Conservation (phyloP, 2,888 invertebrate genomes). For the Acronicta psi region DNA sequence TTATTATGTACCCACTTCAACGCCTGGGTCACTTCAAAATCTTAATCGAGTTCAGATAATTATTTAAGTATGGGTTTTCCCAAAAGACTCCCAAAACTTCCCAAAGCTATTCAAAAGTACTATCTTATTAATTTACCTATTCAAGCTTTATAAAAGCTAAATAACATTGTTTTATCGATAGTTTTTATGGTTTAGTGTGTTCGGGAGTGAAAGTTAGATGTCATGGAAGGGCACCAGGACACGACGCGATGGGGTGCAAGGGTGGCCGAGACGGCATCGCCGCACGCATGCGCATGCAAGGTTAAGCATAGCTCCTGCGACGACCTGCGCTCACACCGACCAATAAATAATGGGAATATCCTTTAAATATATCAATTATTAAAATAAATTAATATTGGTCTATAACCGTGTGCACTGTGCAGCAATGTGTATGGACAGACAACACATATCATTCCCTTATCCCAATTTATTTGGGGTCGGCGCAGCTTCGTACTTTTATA, state of each 20-base stretch:
- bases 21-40: no score
- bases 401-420: no score
- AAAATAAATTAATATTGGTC: no score
- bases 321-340: slow-evolving; percentile 66
- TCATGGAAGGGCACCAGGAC: slow-evolving; percentile 85
- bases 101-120: no score
- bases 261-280: slow-evolving; percentile 56
- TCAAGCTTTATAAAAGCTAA: neutral
- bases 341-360: neutral
- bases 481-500: no score
- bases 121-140: neutral
- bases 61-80: slow-evolving; percentile 19
- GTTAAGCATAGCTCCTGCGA: slow-evolving; percentile 59
- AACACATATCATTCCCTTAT: no score
- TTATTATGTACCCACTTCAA: no score
- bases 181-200: slow-evolving; percentile 60
- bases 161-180: slow-evolving; percentile 53
- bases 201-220: slow-evolving; percentile 83
- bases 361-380: no score
- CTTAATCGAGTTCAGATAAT: slow-evolving; percentile 1
- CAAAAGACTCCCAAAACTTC: slow-evolving; percentile 2
- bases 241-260: slow-evolving; percentile 68
- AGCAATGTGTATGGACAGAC: no score
- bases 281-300: slow-evolving; percentile 75
- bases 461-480: no score